Percentiles rank a stretch among this genome's conserved stretches.
Conservation (phyloP, 2,888 invertebrate genomes). For the Drosophila helvetica region DNA sequence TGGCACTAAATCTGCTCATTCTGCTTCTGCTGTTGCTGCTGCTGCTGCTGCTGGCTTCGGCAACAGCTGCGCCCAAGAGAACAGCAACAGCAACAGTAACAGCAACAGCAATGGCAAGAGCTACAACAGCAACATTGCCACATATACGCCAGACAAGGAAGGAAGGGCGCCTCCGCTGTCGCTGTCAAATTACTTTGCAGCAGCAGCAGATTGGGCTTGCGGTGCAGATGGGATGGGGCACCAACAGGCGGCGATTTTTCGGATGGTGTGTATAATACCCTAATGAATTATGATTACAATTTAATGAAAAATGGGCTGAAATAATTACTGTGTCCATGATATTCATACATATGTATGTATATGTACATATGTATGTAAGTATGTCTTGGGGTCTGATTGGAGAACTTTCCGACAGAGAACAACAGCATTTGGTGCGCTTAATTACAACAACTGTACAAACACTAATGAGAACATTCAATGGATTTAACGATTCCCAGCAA, state of each 20-base stretch:
- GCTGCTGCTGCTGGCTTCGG: conserved; percentile 36
- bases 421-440: conserved; percentile 51
- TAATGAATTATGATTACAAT: conserved; percentile 79
- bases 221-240: conserved; percentile 6
- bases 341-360: conserved; percentile 16
- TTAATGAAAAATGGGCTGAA: conserved; percentile 71
- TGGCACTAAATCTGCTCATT: conserved; percentile 42
- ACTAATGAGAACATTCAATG: conserved; percentile 48
- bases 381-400: conserved; percentile 45
- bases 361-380: conserved; percentile 3
- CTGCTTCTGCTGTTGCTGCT: conserved; percentile 47
- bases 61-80: conserved; percentile 34
- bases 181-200: conserved; percentile 33
- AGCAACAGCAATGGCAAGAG: too few relatives aligned
- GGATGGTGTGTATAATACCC: conserved; percentile 54
- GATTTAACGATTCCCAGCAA: conserved; percentile 41
- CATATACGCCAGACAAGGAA: conserved; percentile 21
- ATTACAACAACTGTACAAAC: conserved; percentile 62
- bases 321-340: conserved; percentile 52
- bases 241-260: conserved; percentile 32
- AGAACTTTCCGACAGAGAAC: conserved; percentile 51
- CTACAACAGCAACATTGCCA: conserved; percentile 48
- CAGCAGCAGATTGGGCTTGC: conserved; percentile 13
- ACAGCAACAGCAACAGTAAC: too few relatives aligned
- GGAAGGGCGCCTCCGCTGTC: conserved; percentile 41